Evolutionary conservation across 2,113 vertebrate genomes (phyloP).

Genomic region (Puntigrus tetrazona): DNA sequence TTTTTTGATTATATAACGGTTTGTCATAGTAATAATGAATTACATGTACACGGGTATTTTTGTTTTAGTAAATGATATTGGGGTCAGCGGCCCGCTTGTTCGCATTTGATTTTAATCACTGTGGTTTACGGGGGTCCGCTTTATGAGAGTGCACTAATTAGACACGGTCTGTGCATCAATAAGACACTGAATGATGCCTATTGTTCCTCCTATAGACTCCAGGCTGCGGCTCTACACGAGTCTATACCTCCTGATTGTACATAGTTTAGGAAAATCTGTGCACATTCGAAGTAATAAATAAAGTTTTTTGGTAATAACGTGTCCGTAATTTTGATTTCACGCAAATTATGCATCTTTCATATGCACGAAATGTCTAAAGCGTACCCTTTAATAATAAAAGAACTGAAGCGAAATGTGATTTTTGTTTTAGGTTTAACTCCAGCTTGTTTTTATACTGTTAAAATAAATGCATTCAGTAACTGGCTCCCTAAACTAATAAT

Average conservation of each 20-base stretch:
- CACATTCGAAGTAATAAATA: neutral
- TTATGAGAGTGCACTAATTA: conserved; percentile 15
- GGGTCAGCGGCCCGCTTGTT: neutral
- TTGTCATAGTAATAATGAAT: neutral
- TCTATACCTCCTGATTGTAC: conserved; percentile 12
- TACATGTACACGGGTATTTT: neutral
- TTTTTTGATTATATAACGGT: too few relatives aligned
- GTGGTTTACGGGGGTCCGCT: neutral
- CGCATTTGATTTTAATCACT: neutral
- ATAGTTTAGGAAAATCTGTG: neutral
- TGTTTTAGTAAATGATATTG: neutral
- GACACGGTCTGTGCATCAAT: conserved; percentile 32
- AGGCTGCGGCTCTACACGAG: neutral
- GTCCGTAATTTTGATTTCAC: neutral
- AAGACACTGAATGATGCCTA: conserved; percentile 22
- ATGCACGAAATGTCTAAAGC: neutral
- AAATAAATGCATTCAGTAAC: neutral
- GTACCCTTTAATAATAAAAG: conserved; percentile 21
- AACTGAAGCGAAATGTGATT: neutral
- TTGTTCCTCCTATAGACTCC: conserved; percentile 29
- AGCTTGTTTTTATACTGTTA: neutral
- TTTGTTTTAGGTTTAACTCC: neutral
- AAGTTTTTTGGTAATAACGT: neutral
- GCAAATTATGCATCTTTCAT: neutral
- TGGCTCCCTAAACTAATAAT: too few relatives aligned